Conservation (phyloP, 2,113 vertebrate genomes). For the Axis porcinus region DNA sequence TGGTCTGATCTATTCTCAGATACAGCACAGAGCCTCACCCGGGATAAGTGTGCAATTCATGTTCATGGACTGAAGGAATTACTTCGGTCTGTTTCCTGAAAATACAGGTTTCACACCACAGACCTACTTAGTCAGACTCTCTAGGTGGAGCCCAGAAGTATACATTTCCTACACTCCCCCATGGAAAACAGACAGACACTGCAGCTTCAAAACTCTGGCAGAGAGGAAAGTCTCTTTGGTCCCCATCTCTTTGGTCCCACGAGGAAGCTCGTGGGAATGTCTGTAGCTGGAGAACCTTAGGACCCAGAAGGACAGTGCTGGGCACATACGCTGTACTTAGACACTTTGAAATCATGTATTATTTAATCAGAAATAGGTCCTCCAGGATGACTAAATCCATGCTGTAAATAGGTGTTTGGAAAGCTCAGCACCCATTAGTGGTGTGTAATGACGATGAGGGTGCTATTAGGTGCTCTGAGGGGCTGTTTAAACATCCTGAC, state of each 20-base stretch:
- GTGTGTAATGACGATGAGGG: conserved; percentile 54
- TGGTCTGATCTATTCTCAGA: not conserved
- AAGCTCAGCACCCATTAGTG: conserved; percentile 70
- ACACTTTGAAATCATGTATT: conserved; percentile 56
- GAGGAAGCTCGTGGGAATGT: not conserved
- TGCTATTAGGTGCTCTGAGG: conserved; percentile 17
- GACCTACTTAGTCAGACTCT: not conserved
- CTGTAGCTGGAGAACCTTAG: conserved; percentile 7
- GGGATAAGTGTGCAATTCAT: no score
- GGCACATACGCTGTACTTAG: not conserved
- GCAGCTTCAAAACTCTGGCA: not conserved
- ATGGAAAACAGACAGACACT: not conserved
- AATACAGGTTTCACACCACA: not conserved
- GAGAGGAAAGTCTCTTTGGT: not conserved
- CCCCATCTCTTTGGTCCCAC: not conserved
- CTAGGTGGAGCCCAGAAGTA: not conserved
- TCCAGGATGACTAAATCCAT: conserved; percentile 72
- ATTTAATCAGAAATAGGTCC: conserved; percentile 68
- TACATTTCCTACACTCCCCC: not conserved
- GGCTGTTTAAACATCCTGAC: conserved; percentile 56
- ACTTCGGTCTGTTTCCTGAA: not conserved
- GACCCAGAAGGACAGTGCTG: not conserved
- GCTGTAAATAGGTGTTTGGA: conserved; percentile 68
- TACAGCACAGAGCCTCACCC: not conserved
- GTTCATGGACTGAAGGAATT: not conserved